Evolutionary conservation across 2,888 invertebrate genomes (phyloP).

Genomic region (Platycheirus albimanus): DNA sequence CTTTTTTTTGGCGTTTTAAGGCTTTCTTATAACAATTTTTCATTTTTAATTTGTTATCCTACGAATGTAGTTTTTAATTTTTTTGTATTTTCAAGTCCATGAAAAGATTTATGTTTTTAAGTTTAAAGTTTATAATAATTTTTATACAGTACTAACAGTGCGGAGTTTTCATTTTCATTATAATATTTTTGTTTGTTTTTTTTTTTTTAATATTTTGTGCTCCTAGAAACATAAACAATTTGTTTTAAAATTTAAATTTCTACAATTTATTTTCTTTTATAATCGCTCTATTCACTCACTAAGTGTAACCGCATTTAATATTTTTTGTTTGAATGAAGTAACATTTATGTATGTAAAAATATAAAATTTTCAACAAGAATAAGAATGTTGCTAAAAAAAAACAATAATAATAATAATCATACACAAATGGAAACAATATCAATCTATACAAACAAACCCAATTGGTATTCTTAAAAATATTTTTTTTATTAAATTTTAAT

Average conservation of each 20-base stretch:
- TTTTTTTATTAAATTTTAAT: not conserved
- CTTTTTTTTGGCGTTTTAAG: constrained; percentile 78
- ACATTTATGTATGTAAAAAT: constrained; percentile 27
- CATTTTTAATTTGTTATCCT: constrained; percentile 58
- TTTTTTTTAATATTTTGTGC: constrained; percentile 62
- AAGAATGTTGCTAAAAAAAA: constrained; percentile 27
- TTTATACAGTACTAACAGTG: constrained; percentile 65
- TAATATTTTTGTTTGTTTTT: too few species aligned
- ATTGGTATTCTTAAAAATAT: constrained; percentile 10
- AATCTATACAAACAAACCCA: constrained; percentile 32
- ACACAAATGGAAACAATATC: constrained; percentile 36
- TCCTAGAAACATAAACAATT: constrained; percentile 72
- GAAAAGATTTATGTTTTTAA: constrained; percentile 27
- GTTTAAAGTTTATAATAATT: constrained; percentile 41
- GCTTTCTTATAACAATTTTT: constrained; percentile 75
- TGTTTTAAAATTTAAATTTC: constrained; percentile 52
- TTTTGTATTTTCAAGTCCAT: constrained; percentile 50
- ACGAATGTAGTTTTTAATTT: constrained; percentile 46
- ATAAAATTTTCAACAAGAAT: constrained; percentile 23
- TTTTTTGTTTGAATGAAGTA: constrained; percentile 28
- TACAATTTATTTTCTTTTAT: constrained; percentile 11
- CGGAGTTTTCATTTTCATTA: constrained; percentile 60
- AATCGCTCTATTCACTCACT: constrained; percentile 41
- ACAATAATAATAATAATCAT: not conserved
- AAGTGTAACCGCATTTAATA: constrained; percentile 41